Base-by-base conservation (phyloP, 2,113 vertebrate species). In the Aleadryas rufinucha region DNA sequence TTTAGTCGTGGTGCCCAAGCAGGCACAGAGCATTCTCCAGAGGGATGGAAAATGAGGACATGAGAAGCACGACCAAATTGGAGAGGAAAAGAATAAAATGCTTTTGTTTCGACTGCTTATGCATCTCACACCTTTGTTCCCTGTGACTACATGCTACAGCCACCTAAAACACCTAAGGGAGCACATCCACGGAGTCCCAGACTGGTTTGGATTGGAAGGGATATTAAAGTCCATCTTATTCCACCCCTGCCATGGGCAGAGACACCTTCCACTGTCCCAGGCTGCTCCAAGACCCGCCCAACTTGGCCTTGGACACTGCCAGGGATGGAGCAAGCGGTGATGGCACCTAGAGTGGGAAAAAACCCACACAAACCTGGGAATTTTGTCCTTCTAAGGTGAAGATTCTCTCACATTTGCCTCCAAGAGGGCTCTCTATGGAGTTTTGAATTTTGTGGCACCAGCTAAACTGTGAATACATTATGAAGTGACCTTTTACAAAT, bases 301-400 rank as follows among this genome's bases (percentile, higher is more conserved):
- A 0, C 15, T 19, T 52, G 52, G 28, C 60, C 53, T 15, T 30
- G 53, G 8, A 2, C 45, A 52, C 52, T 66, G 0, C 6, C 60
- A 59, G 45, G 45, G 44, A 52, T 11, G 35, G 35, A 22, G 1
- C 37, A 37, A 6, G 24, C 0, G 18, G 24, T 21, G 78, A 3
- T 35, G 14, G 8, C 47, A 8, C n/a, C 53, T 2, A 1, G 3
- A 22, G 24, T 26, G 28, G 53, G 61, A 53, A 10, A 47, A 52
- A 35, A 1, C 10, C 45, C 39, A 6, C n/a, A 10, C 30, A 47
- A 8, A 53, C 7, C 61, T 19, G 24, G 63, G 15, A 41, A 13
- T 35, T 54, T 11, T 7, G 26, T 54, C 61, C 35, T 21, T 12
- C 45, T 4, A 0, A 33, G 39, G 8, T 4, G 22, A 69, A 33